Conservation (phyloP, 2,888 invertebrate species). For the Tromatobia lineatoria region DNA sequence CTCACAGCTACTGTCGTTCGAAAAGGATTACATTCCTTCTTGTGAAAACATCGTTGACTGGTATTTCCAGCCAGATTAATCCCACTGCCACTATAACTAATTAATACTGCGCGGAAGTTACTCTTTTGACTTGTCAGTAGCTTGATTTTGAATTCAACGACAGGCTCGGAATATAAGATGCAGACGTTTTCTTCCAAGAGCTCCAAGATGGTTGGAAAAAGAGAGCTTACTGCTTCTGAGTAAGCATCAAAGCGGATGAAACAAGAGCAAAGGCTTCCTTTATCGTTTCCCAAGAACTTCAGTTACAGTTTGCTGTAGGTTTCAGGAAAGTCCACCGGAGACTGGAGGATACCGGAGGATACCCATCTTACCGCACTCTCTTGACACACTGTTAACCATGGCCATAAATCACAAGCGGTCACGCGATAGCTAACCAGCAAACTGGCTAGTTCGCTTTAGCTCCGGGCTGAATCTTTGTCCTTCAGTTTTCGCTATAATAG, state of each 20-base stretch:
- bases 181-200: background rate
- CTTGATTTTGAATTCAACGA: slow-evolving; percentile 17
- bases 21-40: background rate
- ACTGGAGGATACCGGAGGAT: slow-evolving; percentile 26
- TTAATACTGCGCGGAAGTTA: slow-evolving; percentile 2
- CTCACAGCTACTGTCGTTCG: background rate
- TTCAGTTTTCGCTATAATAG: slow-evolving; percentile 52
- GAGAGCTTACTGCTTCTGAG: slow-evolving; percentile 26
- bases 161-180: background rate
- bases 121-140: slow-evolving; percentile 1
- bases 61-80: slow-evolving; percentile 1
- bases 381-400: slow-evolving; percentile 67
- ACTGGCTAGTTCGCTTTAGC: slow-evolving; percentile 36
- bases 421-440: slow-evolving; percentile 55
- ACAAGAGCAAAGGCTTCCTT: background rate
- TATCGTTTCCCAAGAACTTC: slow-evolving; percentile 36
- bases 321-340: slow-evolving; percentile 35
- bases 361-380: slow-evolving; percentile 36
- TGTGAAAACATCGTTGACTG: no score
- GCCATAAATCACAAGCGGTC: slow-evolving; percentile 68
- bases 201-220: background rate
- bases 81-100: background rate
- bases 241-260: slow-evolving; percentile 25
- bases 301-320: slow-evolving; percentile 37
- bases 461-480: slow-evolving; percentile 61